phyloP scores from a whole-genome alignment of 2,888 invertebrate genomes.

The Nomada goodeniana region DNA sequence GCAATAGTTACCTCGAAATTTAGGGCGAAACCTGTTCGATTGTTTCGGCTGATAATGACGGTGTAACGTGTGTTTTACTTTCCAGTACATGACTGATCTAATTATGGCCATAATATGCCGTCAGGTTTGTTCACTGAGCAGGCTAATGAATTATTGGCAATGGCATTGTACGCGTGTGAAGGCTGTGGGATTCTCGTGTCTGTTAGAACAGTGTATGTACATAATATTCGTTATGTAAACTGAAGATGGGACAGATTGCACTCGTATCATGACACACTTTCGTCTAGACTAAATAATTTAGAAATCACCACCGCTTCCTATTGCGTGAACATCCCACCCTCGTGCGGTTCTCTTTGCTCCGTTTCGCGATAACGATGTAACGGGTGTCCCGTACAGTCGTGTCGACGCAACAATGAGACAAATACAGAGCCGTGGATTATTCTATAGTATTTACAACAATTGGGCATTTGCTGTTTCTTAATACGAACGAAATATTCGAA shows the following conservation, averaged over 20 bases:
- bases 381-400: conserved; percentile 55
- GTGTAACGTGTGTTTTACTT: no score
- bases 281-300: conserved; percentile 74
- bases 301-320: conserved; percentile 72
- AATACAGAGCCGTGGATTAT: not conserved
- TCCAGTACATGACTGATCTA: no score
- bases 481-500: no score
- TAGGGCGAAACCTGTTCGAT: no score
- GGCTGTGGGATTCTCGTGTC: not conserved
- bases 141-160: no score
- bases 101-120: not conserved
- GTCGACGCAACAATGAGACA: no score
- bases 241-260: conserved; percentile 28
- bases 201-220: not conserved
- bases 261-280: conserved; percentile 64
- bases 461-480: not conserved
- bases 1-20: no score
- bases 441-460: not conserved
- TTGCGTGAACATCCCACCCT: conserved; percentile 66
- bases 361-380: conserved; percentile 59
- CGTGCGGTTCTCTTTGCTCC: conserved; percentile 44
- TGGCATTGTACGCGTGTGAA: no score
- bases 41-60: no score
- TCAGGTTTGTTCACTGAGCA: not conserved
- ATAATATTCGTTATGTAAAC: conserved; percentile 33